These are phyloP conservation scores for Reticulitermes lucifugus DNA, from an alignment of 2,888 invertebrate species.

Conservation along the genomic window DNA sequence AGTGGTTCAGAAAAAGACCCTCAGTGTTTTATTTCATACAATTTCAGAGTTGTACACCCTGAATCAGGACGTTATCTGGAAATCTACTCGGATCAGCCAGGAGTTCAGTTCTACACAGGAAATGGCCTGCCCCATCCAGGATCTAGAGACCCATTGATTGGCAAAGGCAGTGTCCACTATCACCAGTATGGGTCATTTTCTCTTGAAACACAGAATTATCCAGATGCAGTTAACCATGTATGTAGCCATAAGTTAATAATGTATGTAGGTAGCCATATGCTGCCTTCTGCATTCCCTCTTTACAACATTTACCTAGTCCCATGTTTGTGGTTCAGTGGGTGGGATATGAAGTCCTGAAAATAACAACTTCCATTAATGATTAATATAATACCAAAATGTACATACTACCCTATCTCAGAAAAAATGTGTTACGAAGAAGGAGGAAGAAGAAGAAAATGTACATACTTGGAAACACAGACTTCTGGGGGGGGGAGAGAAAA, in stretches of 20 bases:
- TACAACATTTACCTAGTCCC: conserved; percentile 63
- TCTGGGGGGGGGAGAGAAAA: no score
- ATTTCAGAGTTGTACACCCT: conserved; percentile 67
- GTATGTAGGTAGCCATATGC: conserved; percentile 75
- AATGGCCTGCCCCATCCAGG: conserved; percentile 75
- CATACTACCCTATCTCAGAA: no score
- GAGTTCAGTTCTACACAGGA: conserved; percentile 90
- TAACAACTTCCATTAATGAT: no score
- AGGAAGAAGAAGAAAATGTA: no score
- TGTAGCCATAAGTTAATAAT: conserved; percentile 63
- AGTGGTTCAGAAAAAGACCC: no score
- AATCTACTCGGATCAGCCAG: conserved; percentile 88
- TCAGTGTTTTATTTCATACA: conserved; percentile 61
- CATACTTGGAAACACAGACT: no score
- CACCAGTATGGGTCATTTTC: conserved; percentile 85
- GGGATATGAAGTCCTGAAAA: no score
- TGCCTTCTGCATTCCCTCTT: conserved; percentile 89
- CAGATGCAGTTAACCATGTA: conserved; percentile 89
- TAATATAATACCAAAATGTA: no score
- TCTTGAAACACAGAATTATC: conserved; percentile 92
- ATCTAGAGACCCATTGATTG: conserved; percentile 65
- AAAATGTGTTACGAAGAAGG: no score
- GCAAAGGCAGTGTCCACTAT: conserved; percentile 79
- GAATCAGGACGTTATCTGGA: conserved; percentile 80
- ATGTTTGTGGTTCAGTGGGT: background rate